Percentiles rank a stretch among this genome's conserved stretches.
Conservation (phyloP, 2,888 invertebrate genomes). For the Scrobipalpa atriplicella region DNA sequence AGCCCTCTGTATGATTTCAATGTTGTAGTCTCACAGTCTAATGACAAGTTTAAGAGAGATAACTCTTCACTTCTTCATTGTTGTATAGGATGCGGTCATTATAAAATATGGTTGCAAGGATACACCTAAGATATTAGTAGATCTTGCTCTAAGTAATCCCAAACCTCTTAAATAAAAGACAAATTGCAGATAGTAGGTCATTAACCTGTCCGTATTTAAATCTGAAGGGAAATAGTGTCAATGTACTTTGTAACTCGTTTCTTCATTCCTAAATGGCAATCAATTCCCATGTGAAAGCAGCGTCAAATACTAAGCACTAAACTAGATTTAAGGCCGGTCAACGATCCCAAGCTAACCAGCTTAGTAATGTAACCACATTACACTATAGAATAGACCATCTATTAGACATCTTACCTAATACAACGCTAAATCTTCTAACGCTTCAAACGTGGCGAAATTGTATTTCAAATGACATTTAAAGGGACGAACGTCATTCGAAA, state of each 20-base stretch:
- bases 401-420: too few relatives aligned
- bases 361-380: too few relatives aligned
- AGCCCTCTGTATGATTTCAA: background rate
- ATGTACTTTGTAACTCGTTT: background rate
- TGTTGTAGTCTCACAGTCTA: too few relatives aligned
- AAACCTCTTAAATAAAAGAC: too few relatives aligned
- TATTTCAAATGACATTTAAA: background rate
- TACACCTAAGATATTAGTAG: too few relatives aligned
- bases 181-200: too few relatives aligned
- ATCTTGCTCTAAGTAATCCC: too few relatives aligned
- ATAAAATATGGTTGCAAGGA: too few relatives aligned
- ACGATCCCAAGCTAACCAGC: background rate
- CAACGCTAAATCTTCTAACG: too few relatives aligned
- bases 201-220: too few relatives aligned
- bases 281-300: slow-evolving; percentile 9
- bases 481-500: background rate
- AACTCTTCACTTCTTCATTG: background rate
- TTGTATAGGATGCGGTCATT: background rate
- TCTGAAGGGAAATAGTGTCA: background rate
- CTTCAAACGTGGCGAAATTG: background rate
- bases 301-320: background rate
- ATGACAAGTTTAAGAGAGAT: too few relatives aligned
- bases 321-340: slow-evolving; percentile 15
- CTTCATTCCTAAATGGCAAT: background rate
- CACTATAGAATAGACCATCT: background rate